phyloP scores from a whole-genome alignment of 2,888 invertebrate genomes.

The Hemithea aestivaria region DNA sequence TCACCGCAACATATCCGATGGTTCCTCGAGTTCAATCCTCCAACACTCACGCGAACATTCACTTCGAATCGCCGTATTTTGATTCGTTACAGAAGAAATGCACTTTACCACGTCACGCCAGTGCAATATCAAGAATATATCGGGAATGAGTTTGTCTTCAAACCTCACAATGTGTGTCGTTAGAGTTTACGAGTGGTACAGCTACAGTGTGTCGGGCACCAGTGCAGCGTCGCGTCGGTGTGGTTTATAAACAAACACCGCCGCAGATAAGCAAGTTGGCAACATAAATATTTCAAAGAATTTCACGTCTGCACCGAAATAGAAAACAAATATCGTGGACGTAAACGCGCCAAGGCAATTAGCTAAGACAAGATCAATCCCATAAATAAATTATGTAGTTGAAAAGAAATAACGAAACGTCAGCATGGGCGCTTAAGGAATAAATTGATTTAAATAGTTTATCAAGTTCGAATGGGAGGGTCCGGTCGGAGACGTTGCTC shows the following conservation, averaged over 20 bases:
- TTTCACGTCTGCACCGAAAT: constrained; percentile 37
- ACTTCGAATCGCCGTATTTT: constrained; percentile 62
- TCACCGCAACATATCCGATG: constrained; percentile 56
- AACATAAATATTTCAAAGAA: constrained; percentile 40
- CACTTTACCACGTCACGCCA: constrained; percentile 16
- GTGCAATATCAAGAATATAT: constrained; percentile 1
- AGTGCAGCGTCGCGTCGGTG: constrained; percentile 26
- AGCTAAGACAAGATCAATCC: too few relatives aligned
- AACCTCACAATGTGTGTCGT: constrained; percentile 29
- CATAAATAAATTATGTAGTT: constrained; percentile 29
- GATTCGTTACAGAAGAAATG: constrained; percentile 26
- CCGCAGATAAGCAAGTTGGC: constrained; percentile 51
- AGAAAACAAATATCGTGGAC: constrained; percentile 32
- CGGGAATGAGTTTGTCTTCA: constrained; percentile 22
- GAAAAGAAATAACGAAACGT: constrained; percentile 18
- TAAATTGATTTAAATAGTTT: constrained; percentile 29
- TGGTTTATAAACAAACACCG: constrained; percentile 57
- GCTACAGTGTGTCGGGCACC: constrained; percentile 35
- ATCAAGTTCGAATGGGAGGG: constrained; percentile 30
- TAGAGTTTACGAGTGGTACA: constrained; percentile 40
- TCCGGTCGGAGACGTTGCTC: constrained; percentile 37
- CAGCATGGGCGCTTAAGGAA: constrained; percentile 13
- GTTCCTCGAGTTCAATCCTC: constrained; percentile 37
- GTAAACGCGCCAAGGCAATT: constrained; percentile 23
- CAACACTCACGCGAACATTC: constrained; percentile 64